Conservation (phyloP, 1,140 invertebrate species). For the Calliopsis andreniformis region DNA sequence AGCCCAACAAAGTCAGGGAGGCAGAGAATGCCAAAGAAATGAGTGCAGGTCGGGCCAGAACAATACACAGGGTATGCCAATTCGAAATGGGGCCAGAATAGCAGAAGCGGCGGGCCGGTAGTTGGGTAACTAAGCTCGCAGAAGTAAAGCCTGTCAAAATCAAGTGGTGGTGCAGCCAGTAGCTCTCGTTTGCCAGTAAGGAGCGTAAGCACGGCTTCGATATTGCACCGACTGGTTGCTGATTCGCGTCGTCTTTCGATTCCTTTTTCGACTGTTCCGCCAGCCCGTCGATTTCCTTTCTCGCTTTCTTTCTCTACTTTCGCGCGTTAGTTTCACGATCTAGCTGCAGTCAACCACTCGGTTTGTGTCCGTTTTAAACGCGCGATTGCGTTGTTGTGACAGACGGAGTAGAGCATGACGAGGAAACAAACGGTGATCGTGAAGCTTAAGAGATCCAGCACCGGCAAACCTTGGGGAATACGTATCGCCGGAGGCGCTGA, state of each 20-base stretch:
- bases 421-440: slow-evolving; percentile 88
- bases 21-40: slow-evolving; percentile 72
- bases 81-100: slow-evolving; percentile 79
- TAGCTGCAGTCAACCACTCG: not conserved
- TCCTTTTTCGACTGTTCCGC: not conserved
- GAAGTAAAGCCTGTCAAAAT: slow-evolving; percentile 78
- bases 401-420: slow-evolving; percentile 74
- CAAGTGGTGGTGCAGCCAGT: slow-evolving; percentile 61
- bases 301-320: not conserved
- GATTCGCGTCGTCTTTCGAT: slow-evolving; percentile 6
- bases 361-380: slow-evolving; percentile 9
- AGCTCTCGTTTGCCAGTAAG: slow-evolving; percentile 56
- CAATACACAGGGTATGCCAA: slow-evolving; percentile 78
- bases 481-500: slow-evolving; percentile 94
- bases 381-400: slow-evolving; percentile 34
- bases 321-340: not conserved
- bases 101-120: slow-evolving; percentile 69
- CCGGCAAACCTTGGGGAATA: slow-evolving; percentile 93
- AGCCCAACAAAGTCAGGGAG: slow-evolving; percentile 9
- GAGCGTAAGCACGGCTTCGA: slow-evolving; percentile 40
- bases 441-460: slow-evolving; percentile 88
- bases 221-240: slow-evolving; percentile 13
- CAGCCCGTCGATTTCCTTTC: not conserved
- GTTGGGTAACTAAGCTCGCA: slow-evolving; percentile 70
- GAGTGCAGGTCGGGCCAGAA: slow-evolving; percentile 74